Evolutionary conservation across 2,113 vertebrate genomes (phyloP).

Genomic region (Barnardius zonarius): DNA sequence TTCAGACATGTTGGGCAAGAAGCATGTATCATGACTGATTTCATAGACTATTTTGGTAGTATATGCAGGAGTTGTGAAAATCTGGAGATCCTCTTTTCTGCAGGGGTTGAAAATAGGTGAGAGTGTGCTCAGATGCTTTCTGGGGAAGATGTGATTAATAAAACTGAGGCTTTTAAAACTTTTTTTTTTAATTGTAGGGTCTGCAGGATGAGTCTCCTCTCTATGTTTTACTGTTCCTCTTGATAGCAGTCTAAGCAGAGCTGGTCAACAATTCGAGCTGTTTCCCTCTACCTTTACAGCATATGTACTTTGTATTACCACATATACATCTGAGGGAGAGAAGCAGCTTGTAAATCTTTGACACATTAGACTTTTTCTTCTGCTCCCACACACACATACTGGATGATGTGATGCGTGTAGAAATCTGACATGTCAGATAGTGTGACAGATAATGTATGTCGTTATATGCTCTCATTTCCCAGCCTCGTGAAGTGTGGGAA

Average conservation of each 20-base stretch:
- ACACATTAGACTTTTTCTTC: neutral
- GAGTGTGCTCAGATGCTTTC: neutral
- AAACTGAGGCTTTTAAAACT: neutral
- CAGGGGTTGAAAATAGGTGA: neutral
- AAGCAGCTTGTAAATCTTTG: neutral
- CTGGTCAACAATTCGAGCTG: neutral
- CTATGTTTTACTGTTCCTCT: neutral
- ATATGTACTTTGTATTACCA: fast-evolving
- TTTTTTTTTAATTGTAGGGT: neutral
- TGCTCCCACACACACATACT: neutral
- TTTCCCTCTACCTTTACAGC: neutral
- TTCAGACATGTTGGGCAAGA: neutral
- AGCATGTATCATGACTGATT: fast-evolving
- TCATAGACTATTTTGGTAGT: neutral
- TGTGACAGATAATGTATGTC: neutral
- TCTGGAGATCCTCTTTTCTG: neutral
- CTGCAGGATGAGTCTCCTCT: neutral
- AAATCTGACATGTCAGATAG: neutral
- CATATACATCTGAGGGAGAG: neutral
- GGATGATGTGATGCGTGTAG: neutral
- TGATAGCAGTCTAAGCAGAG: neutral
- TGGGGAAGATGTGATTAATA: no score
- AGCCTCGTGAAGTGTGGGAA: neutral
- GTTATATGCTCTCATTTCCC: neutral
- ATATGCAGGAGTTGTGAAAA: neutral